These are phyloP conservation scores for Andrena hattorfiana DNA, from an alignment of 2,888 invertebrate genomes.

Conservation along the genomic window DNA sequence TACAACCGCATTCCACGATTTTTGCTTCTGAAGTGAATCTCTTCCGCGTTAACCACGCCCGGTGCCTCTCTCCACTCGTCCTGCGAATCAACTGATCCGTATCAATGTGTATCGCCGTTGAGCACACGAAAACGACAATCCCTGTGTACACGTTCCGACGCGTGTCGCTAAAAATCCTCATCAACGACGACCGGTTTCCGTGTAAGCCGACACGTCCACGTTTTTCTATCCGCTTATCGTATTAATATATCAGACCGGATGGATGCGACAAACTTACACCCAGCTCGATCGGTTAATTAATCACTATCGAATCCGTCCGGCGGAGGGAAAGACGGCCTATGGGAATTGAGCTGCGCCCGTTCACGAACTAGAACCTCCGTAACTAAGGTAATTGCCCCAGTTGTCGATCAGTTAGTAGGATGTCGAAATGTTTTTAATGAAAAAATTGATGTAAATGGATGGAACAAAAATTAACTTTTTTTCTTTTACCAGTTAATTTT, in stretches of 20 bases:
- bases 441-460: too few species aligned
- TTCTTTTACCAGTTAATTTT: too few species aligned
- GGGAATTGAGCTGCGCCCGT: not conserved
- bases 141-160: not conserved
- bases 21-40: not conserved
- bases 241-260: not conserved
- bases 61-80: not conserved
- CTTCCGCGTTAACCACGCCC: not conserved
- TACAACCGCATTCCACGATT: not conserved
- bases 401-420: too few species aligned
- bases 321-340: constrained; percentile 1
- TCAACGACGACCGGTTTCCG: not conserved
- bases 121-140: not conserved
- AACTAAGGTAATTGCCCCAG: too few species aligned
- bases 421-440: too few species aligned
- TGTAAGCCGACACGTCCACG: not conserved
- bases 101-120: not conserved
- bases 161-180: not conserved
- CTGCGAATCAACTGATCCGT: not conserved
- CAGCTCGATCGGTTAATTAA: constrained; percentile 19
- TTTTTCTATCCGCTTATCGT: not conserved
- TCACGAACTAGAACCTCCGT: not conserved
- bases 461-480: too few species aligned
- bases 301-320: constrained; percentile 4
- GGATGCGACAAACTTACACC: not conserved